These are phyloP conservation scores for Burhinus oedicnemus DNA, from an alignment of 2,113 vertebrate species.

Conservation along the genomic window DNA sequence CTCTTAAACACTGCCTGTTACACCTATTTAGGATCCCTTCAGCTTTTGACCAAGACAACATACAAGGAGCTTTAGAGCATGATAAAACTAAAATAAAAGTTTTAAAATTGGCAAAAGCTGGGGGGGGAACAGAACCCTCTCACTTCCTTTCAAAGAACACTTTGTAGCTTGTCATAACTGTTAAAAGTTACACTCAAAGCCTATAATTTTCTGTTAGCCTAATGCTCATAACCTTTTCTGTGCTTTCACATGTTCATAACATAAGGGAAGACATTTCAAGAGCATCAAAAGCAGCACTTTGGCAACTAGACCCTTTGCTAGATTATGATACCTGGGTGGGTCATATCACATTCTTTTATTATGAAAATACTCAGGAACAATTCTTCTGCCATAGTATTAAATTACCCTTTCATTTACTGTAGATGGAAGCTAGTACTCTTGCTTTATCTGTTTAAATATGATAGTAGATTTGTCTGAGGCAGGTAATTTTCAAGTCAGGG, in stretches of 20 bases:
- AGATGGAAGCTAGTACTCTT: background rate
- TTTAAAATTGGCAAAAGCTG: background rate
- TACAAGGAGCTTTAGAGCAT: background rate
- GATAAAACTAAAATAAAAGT: background rate
- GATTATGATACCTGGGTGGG: background rate
- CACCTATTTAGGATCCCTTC: background rate
- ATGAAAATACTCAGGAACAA: conserved; percentile 27
- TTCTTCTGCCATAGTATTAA: background rate
- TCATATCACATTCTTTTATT: background rate
- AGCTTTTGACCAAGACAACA: background rate
- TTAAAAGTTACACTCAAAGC: background rate
- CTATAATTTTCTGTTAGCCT: background rate
- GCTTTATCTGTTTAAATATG: background rate
- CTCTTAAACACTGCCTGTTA: background rate
- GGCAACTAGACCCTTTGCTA: background rate
- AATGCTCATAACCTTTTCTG: background rate
- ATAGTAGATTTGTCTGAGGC: background rate
- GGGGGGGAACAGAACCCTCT: background rate
- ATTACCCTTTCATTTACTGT: background rate
- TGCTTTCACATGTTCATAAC: background rate
- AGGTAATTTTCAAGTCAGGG: background rate
- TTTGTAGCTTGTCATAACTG: background rate
- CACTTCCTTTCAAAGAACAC: background rate
- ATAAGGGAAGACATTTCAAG: background rate
- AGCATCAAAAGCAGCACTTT: background rate